Conservation (phyloP, 2,888 invertebrate genomes). For the Pollenia labialis region DNA sequence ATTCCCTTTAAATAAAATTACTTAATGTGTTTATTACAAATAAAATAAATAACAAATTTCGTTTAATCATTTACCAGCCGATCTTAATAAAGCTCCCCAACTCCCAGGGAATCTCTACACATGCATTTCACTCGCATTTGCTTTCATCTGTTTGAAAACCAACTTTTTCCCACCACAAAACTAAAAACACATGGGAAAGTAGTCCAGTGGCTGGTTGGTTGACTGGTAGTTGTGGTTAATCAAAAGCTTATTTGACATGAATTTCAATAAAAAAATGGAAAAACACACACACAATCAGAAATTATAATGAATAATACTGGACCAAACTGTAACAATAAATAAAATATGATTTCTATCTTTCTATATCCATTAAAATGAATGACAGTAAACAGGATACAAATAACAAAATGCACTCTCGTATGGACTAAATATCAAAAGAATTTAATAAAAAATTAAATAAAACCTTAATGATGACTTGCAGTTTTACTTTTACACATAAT, state of each 20-base stretch:
- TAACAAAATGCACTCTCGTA: conserved; percentile 20
- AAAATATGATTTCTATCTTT: conserved; percentile 52
- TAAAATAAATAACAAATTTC: neutral
- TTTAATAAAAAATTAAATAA: conserved; percentile 15
- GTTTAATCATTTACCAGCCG: conserved; percentile 17
- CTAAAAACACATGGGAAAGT: conserved; percentile 1
- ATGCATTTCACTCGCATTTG: neutral
- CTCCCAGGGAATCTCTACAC: neutral
- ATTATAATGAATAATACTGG: conserved; percentile 48
- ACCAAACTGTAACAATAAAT: conserved; percentile 49
- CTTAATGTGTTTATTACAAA: too few relatives aligned
- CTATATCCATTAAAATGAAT: conserved; percentile 74
- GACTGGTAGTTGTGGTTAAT: conserved; percentile 17
- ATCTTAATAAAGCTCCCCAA: conserved; percentile 6
- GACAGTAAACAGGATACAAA: conserved; percentile 64
- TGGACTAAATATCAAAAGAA: conserved; percentile 1
- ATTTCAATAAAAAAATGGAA: conserved; percentile 40
- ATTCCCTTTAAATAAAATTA: too few relatives aligned
- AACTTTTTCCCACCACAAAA: conserved; percentile 49
- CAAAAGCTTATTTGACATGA: conserved; percentile 67
- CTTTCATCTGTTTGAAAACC: conserved; percentile 24
- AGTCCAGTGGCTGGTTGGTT: conserved; percentile 1
- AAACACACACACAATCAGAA: neutral
- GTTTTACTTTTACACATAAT: conserved; percentile 34
- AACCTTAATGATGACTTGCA: conserved; percentile 70